Evolutionary conservation across 2,113 vertebrate species (phyloP), one percentile per base, ranked within the genome.

Genomic region (Amblyornis subalaris): DNA sequence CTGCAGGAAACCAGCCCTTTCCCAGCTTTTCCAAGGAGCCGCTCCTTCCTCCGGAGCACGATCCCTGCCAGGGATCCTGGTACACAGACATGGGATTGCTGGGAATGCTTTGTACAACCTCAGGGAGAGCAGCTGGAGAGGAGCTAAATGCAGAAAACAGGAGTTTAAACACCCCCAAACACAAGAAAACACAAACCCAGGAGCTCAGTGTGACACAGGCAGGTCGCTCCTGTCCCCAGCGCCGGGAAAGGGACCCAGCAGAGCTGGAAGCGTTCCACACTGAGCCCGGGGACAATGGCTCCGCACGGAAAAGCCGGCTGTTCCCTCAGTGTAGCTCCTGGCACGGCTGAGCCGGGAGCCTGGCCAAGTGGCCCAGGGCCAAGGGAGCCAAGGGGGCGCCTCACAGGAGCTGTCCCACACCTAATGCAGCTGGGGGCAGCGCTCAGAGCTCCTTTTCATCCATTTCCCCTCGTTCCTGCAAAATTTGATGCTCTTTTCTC

Each of bases 381-480:
- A 96, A 76, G 2, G 16, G 22, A 62, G 60, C 17, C 4, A 44
- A 24, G 1, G 6, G 16, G 16, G 38, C 6, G 3, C 47, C 88
- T 31, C 22, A 3, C 51, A n/a, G 74, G 69, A 73, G 78, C 82
- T 5, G 33, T 40, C 40, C 77, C 24, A 13, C 42, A 22, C 0
- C 0, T 4, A 16, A 61, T 0, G 10, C 81, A 42, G 29, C 82
- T 0, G 7, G 1, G 13, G 42, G n/a, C 33, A 36, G 78, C 3
- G 4, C 58, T 0, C 0, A 18, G 23, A 60, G 54, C 28, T 60
- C 38, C 12, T 16, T 15, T 16, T 23, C 0, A 7, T 5, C 28
- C 12, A 0, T 24, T 7, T 9, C 2, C 67, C 60, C 36, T 6
- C 5, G 2, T 11, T 44, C 51, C 26, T 17, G 29, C 16, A 35